Evolutionary conservation across 2,888 invertebrate genomes (phyloP).

Genomic region (Tipula helvola): DNA sequence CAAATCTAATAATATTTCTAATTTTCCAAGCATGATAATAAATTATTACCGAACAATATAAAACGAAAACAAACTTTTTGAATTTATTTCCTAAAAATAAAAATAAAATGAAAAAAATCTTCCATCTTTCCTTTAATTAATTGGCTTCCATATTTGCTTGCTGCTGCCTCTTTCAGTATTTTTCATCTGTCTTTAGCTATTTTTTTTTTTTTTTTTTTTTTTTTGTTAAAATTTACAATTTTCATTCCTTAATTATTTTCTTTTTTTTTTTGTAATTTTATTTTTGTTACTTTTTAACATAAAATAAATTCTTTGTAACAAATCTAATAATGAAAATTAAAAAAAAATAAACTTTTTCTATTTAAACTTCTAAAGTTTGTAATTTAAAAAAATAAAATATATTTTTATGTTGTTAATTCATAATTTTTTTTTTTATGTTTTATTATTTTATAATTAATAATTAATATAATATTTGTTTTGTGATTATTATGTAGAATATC

Average conservation of each 20-base stretch:
- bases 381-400: not conserved
- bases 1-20: slow-evolving; percentile 4
- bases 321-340: not conserved
- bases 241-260: not conserved
- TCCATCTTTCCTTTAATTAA: slow-evolving; percentile 1
- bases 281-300: not conserved
- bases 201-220: not conserved
- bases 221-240: not conserved
- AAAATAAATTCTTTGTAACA: slow-evolving; percentile 4
- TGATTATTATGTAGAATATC: not conserved
- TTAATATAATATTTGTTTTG: not conserved
- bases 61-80: not conserved
- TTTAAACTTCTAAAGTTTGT: not conserved
- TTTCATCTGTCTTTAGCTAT: not conserved
- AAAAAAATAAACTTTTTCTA: not conserved
- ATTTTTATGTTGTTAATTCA: not conserved
- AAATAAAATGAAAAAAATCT: not conserved
- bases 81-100: not conserved
- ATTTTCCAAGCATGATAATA: not conserved
- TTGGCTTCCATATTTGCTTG: slow-evolving; percentile 4
- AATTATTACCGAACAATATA: slow-evolving; percentile 4
- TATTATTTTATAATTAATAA: not conserved
- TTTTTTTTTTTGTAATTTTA: not conserved
- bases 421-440: not conserved
- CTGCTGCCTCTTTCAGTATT: not conserved